phyloP scores from a whole-genome alignment of 2,888 invertebrate species.

The Meandrusa payeni region DNA sequence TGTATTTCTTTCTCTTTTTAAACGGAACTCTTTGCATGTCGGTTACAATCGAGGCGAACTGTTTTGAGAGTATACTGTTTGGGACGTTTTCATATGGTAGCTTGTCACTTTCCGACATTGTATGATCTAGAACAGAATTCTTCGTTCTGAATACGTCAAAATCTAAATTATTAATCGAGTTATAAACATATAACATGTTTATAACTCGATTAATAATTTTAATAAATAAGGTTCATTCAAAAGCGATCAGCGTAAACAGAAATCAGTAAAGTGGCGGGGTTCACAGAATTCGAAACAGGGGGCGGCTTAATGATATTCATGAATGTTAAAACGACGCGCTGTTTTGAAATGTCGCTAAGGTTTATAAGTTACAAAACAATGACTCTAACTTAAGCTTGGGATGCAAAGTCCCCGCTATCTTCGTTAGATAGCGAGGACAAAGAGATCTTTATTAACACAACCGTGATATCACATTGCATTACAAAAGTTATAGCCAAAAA shows the following conservation, averaged over 20 bases:
- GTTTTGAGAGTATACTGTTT: slow-evolving; percentile 63
- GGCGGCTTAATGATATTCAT: slow-evolving; percentile 74
- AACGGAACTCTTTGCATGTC: slow-evolving; percentile 66
- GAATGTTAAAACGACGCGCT: slow-evolving; percentile 68
- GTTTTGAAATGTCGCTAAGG: slow-evolving; percentile 72
- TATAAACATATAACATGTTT: no score
- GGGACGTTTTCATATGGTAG: slow-evolving; percentile 59
- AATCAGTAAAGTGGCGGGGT: slow-evolving; percentile 54
- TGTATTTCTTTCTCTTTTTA: slow-evolving; percentile 61
- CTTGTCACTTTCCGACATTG: slow-evolving; percentile 57
- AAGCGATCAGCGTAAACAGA: slow-evolving; percentile 63
- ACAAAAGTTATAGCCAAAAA: slow-evolving; percentile 52
- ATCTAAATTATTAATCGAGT: not conserved
- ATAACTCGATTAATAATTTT: not conserved
- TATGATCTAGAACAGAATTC: no score
- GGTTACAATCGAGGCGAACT: slow-evolving; percentile 55
- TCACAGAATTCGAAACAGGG: slow-evolving; percentile 68
- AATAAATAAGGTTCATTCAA: slow-evolving; percentile 36
- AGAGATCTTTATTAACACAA: slow-evolving; percentile 56
- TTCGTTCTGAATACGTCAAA: no score
- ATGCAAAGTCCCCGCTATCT: slow-evolving; percentile 69
- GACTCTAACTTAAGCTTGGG: slow-evolving; percentile 72
- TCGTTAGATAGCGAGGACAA: slow-evolving; percentile 66
- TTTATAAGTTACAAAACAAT: slow-evolving; percentile 76
- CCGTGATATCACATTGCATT: slow-evolving; percentile 58